Conservation (phyloP, 2,113 vertebrate genomes). For the Corythornis vintsioides region DNA sequence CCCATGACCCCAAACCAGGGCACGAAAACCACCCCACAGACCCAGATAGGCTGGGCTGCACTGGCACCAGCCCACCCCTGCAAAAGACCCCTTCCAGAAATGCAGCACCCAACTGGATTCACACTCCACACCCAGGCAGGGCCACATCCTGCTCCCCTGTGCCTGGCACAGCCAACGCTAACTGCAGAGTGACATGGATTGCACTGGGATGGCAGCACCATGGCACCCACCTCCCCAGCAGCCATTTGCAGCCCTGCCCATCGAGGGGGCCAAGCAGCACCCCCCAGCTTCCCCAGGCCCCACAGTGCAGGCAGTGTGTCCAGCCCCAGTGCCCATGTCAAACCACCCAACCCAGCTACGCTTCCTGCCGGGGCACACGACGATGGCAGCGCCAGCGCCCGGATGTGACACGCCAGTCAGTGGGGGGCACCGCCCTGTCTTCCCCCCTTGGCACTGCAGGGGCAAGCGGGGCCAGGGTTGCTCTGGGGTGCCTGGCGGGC, state of each 20-base stretch:
- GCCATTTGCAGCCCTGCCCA: background rate
- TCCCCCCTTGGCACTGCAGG: background rate
- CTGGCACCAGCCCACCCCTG: background rate
- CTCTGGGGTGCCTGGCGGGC: background rate
- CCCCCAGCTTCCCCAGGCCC: rapidly evolving
- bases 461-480: background rate
- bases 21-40: background rate
- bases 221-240: background rate
- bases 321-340: background rate
- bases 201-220: rapidly evolving
- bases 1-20: background rate
- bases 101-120: background rate
- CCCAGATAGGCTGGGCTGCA: rapidly evolving
- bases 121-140: background rate
- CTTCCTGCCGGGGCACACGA: constrained; percentile 28
- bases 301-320: background rate
- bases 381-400: background rate
- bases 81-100: background rate
- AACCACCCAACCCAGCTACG: background rate
- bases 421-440: constrained; percentile 26
- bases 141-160: background rate
- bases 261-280: background rate
- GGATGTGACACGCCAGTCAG: constrained; percentile 28
- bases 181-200: background rate
- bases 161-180: background rate